Evolutionary conservation across 2,113 vertebrate species (phyloP).

Genomic region (Channa argus): DNA sequence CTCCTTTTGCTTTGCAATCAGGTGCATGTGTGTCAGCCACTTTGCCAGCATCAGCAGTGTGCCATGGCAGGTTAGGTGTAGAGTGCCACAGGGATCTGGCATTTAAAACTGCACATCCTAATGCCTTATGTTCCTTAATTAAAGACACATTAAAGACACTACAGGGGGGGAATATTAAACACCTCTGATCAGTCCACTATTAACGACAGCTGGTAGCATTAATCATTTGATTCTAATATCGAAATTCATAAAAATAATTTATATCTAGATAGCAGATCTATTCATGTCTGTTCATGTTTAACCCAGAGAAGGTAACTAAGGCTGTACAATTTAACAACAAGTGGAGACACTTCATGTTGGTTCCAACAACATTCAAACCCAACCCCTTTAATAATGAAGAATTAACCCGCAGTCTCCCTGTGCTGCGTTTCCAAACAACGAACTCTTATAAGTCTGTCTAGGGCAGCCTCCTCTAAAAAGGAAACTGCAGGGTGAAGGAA

Average conservation of each 20-base stretch:
- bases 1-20: conserved; percentile 51
- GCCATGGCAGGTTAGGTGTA: conserved; percentile 67
- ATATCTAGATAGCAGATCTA: not conserved
- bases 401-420: conserved; percentile 30
- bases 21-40: conserved; percentile 34
- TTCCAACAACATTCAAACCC: conserved; percentile 12
- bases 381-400: conserved; percentile 19
- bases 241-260: conserved; percentile 44
- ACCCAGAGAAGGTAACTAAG: conserved; percentile 3
- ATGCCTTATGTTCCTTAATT: conserved; percentile 76
- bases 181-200: conserved; percentile 62
- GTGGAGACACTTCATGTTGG: conserved; percentile 3
- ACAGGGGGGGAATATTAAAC: conserved; percentile 74
- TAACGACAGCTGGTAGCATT: conserved; percentile 35
- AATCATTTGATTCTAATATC: conserved; percentile 29
- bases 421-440: conserved; percentile 56
- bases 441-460: conserved; percentile 30
- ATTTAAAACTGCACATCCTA: conserved; percentile 72
- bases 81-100: conserved; percentile 72
- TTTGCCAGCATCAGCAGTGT: conserved; percentile 70
- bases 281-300: not conserved
- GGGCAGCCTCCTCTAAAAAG: conserved; percentile 46
- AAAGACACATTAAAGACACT: conserved; percentile 69
- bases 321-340: not conserved
- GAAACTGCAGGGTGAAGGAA: conserved; percentile 68